phyloP scores from a whole-genome alignment of 2,888 invertebrate genomes.

The Leistus spinibarbis region DNA sequence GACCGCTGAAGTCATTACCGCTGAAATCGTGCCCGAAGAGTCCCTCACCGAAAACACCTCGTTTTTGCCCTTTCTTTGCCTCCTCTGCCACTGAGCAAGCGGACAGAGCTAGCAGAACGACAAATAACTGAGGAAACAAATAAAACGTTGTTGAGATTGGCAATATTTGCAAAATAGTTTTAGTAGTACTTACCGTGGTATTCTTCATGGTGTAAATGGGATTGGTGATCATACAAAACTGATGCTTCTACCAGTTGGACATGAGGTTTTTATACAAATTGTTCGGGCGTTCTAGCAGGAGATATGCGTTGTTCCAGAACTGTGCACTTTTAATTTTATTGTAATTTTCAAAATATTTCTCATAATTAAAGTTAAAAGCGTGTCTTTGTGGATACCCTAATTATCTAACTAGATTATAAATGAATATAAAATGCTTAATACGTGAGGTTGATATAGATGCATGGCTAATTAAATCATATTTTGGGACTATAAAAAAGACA shows the following conservation, averaged over 20 bases:
- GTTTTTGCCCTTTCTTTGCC: background rate
- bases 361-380: background rate
- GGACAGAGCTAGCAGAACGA: background rate
- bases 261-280: background rate
- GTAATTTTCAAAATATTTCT: background rate
- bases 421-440: background rate
- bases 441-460: no score
- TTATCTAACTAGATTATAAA: background rate
- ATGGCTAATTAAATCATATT: no score
- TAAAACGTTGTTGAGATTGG: background rate
- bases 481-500: no score
- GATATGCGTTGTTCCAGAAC: background rate
- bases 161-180: no score
- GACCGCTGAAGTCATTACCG: background rate
- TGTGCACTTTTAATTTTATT: background rate
- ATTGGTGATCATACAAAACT: background rate
- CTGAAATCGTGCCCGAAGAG: background rate
- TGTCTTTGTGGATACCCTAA: background rate
- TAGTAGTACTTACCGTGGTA: background rate
- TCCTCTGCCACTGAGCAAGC: background rate
- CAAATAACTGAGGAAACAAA: background rate
- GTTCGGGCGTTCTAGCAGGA: background rate
- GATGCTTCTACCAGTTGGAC: background rate
- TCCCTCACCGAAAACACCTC: background rate
- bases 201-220: background rate